A percentile compares a stretch with the other conserved stretches of the same genome.
Evolutionary conservation across 53 echinoderm and acorn worm genomes (phyloP).

Genomic region (Hippasteria phrygiana): DNA sequence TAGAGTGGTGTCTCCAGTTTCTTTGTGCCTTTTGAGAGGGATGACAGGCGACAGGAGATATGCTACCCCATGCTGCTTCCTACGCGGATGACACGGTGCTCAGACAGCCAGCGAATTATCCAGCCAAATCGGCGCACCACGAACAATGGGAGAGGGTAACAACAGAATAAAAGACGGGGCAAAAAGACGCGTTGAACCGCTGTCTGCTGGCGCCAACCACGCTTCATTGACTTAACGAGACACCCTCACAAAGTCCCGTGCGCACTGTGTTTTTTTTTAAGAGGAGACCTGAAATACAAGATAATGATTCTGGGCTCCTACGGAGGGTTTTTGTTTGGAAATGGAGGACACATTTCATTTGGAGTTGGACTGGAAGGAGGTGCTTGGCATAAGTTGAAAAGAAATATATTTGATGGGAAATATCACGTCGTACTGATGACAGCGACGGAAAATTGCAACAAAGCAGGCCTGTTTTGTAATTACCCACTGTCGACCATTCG

Average conservation of each 20-base stretch:
- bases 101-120: slow-evolving; percentile 17
- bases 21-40: slow-evolving; percentile 8
- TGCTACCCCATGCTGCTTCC: slow-evolving; percentile 2
- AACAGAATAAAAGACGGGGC: slow-evolving; percentile 1
- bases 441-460: not conserved
- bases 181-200: not conserved
- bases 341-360: slow-evolving; percentile 10
- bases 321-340: slow-evolving; percentile 15
- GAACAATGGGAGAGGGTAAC: slow-evolving; percentile 27
- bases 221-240: slow-evolving; percentile 43
- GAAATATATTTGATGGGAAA: not conserved
- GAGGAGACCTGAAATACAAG: not conserved
- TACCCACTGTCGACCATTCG: not conserved
- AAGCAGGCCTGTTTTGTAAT: slow-evolving; percentile 1
- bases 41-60: not conserved
- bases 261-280: not conserved
- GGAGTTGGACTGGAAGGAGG: not conserved
- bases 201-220: slow-evolving; percentile 55
- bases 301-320: slow-evolving; percentile 27
- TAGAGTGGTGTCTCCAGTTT: slow-evolving; percentile 41
- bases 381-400: slow-evolving; percentile 8
- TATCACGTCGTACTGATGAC: slow-evolving; percentile 3
- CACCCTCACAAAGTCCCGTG: slow-evolving; percentile 12
- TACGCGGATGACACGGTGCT: not conserved
- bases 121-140: not conserved